These are phyloP conservation scores for Lacanobia oleracea DNA, from an alignment of 2,888 invertebrate genomes.

Conservation along the genomic window DNA sequence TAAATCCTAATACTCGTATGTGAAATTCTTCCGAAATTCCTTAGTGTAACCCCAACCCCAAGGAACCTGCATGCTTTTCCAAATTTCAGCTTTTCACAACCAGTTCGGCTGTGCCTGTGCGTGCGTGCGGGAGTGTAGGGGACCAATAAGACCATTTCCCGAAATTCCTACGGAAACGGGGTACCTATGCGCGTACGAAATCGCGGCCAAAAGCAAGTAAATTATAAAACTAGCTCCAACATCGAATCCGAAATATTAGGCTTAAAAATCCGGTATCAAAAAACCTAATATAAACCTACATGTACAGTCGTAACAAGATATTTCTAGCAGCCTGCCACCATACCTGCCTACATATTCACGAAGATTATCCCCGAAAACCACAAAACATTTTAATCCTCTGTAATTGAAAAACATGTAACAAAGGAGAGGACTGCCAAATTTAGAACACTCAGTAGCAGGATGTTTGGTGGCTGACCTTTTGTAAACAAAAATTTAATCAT, in stretches of 20 bases:
- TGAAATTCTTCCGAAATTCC: too few species aligned
- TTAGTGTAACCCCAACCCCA: too few species aligned
- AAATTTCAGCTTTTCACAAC: too few species aligned
- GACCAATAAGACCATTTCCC: too few species aligned
- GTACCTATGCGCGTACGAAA: too few species aligned
- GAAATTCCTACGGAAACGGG: too few species aligned
- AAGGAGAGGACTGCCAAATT: slow-evolving; percentile 51
- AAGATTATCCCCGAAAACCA: slow-evolving; percentile 45
- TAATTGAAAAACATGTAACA: slow-evolving; percentile 65
- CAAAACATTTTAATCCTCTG: slow-evolving; percentile 56
- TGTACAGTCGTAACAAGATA: background rate
- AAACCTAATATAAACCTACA: background rate
- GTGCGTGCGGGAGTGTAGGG: too few species aligned
- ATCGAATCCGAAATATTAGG: background rate
- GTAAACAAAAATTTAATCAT: slow-evolving; percentile 74
- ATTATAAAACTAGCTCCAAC: too few species aligned
- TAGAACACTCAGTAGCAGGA: slow-evolving; percentile 57
- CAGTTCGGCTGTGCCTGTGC: too few species aligned
- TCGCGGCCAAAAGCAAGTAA: too few species aligned
- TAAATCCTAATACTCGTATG: too few species aligned
- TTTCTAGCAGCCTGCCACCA: background rate
- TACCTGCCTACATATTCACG: slow-evolving; percentile 11
- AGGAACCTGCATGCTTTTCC: too few species aligned
- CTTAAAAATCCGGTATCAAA: background rate
- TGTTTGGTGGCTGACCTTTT: slow-evolving; percentile 67